Evolutionary conservation across 2,888 invertebrate species (phyloP).

Genomic region (Leptothorax acervorum): DNA sequence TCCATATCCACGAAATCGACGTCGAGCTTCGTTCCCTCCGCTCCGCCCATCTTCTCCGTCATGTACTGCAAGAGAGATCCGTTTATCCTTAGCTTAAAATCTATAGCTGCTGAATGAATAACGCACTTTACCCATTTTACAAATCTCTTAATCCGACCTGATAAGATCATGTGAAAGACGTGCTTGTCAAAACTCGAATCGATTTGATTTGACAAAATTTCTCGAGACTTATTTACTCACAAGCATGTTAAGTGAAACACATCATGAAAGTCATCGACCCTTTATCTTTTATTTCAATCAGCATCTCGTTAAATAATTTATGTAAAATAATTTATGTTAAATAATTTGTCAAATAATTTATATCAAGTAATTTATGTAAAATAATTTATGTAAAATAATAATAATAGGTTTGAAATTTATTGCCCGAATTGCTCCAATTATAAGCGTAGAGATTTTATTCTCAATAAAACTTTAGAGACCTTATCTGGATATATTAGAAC

Average conservation of each 20-base stretch:
- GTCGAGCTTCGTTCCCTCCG: constrained; percentile 99
- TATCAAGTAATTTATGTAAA: not conserved
- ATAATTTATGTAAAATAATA: no score
- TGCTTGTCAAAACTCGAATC: not conserved
- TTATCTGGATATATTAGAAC: not conserved
- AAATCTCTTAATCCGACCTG: not conserved
- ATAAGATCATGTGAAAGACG: not conserved
- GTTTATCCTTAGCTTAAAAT: constrained; percentile 26
- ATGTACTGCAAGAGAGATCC: constrained; percentile 93
- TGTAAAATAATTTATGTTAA: not conserved
- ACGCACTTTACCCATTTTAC: not conserved
- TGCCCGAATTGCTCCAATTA: not conserved
- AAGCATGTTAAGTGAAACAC: not conserved
- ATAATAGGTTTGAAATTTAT: not conserved
- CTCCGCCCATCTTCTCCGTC: constrained; percentile 99
- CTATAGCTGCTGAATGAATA: not conserved
- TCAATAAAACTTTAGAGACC: not conserved
- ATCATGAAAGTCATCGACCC: not conserved
- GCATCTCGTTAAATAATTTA: not conserved
- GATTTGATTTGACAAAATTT: not conserved
- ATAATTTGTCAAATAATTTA: not conserved
- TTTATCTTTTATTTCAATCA: not conserved
- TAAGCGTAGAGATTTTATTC: not conserved
- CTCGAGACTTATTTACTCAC: not conserved
- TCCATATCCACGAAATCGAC: constrained; percentile 99